phyloP scores from a whole-genome alignment of 2,888 invertebrate genomes.

The Lochmaea crataegi region DNA sequence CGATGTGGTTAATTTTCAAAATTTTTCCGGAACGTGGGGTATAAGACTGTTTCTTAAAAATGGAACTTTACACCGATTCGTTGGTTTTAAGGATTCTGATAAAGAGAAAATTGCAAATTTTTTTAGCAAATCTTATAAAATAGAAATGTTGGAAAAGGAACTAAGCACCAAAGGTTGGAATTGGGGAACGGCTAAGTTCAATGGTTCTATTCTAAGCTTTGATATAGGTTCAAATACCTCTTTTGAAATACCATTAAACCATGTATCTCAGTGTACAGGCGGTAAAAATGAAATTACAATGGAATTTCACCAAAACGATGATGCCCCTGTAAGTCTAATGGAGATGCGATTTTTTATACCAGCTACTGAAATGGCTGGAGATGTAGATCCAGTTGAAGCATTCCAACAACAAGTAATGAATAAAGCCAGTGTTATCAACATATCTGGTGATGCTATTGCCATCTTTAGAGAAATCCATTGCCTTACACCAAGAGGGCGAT shows the following conservation, averaged over 20 bases:
- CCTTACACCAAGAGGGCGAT: conserved; percentile 97
- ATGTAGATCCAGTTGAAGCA: conserved; percentile 94
- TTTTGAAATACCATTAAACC: conserved; percentile 95
- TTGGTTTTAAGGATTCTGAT: conserved; percentile 95
- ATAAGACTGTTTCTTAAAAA: conserved; percentile 89
- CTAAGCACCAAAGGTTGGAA: conserved; percentile 98
- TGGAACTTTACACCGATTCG: conserved; percentile 90
- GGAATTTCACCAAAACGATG: conserved; percentile 99
- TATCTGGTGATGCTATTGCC: conserved; percentile 97
- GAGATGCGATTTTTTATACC: conserved; percentile 99
- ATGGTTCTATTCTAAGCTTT: conserved; percentile 86
- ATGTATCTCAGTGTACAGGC: conserved; percentile 95
- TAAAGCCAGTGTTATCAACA: conserved; percentile 97
- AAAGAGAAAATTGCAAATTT: conserved; percentile 94
- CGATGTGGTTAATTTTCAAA: conserved; percentile 91
- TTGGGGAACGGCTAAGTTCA: conserved; percentile 97
- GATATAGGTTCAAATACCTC: conserved; percentile 86
- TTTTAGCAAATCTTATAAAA: conserved; percentile 83
- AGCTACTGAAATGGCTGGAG: conserved; percentile 85
- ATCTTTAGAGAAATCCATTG: conserved; percentile 97
- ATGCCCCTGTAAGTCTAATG: conserved; percentile 95
- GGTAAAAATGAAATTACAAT: conserved; percentile 98
- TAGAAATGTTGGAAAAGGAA: conserved; percentile 91
- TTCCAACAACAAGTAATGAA: conserved; percentile 97
- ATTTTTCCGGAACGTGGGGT: conserved; percentile 91